Percentiles rank a stretch among this genome's conserved stretches.
Conservation (phyloP, 2,113 vertebrate species). For the Erpornis zantholeuca region DNA sequence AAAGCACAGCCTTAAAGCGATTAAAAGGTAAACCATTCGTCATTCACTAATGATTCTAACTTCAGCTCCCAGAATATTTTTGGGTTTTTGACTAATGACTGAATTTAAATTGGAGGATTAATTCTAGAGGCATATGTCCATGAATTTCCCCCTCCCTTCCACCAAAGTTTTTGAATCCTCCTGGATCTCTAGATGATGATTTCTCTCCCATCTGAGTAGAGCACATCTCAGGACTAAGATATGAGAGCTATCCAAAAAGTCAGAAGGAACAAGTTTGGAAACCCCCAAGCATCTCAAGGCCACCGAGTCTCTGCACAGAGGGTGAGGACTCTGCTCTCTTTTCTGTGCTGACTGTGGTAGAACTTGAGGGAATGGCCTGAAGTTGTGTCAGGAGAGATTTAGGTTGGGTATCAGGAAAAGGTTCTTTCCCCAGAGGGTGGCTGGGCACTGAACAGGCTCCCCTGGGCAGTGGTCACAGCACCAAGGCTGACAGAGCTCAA, state of each 20-base stretch:
- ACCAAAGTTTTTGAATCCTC: background rate
- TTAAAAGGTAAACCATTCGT: background rate
- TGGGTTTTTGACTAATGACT: background rate
- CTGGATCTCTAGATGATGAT: background rate
- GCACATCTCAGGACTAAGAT: background rate
- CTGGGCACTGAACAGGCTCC: background rate
- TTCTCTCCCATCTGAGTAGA: background rate
- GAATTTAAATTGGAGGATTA: background rate
- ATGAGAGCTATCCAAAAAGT: background rate
- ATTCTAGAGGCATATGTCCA: background rate
- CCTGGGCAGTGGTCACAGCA: background rate
- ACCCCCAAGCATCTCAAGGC: background rate
- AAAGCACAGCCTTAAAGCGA: background rate
- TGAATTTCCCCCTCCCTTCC: background rate
- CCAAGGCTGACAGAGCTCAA: background rate
- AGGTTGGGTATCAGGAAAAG: background rate
- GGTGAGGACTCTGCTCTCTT: accelerated
- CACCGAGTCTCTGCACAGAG: background rate
- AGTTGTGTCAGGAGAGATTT: background rate
- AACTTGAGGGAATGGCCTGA: background rate
- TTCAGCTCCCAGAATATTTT: background rate
- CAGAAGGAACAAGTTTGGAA: background rate
- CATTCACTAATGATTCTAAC: background rate
- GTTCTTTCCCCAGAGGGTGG: background rate
- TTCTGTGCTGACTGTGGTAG: background rate